Percentiles rank a stretch among this genome's conserved stretches.
Evolutionary conservation across 2,888 invertebrate species (phyloP).

Genomic region (Caenorhabditis drosophilae): DNA sequence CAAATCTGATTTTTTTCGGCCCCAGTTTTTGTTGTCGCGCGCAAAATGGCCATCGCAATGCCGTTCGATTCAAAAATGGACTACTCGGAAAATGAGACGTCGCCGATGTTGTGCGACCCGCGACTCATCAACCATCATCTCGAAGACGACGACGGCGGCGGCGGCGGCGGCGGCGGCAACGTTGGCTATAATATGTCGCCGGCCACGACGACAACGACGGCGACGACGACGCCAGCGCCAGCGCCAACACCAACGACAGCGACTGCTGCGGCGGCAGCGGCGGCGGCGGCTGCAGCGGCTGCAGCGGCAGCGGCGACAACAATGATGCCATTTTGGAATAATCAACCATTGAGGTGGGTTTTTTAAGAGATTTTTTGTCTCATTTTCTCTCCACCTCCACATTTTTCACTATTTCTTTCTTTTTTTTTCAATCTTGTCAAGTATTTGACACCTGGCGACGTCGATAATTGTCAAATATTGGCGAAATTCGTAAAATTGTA

Average conservation of each 20-base stretch:
- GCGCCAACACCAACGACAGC: constrained; percentile 12
- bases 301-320: neutral
- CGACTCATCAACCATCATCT: no score
- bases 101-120: no score
- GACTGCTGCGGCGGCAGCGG: neutral
- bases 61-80: constrained; percentile 17
- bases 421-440: neutral
- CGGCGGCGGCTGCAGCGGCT: no score
- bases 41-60: no score
- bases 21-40: no score
- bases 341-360: constrained; percentile 18
- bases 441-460: no score
- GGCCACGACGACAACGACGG: no score
- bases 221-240: no score
- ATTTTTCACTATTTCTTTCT: neutral
- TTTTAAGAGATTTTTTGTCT: neutral
- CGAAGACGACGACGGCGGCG: no score
- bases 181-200: no score
- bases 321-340: constrained; percentile 23
- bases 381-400: neutral
- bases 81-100: constrained; percentile 32
- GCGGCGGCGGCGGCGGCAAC: no score
- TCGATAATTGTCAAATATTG: constrained; percentile 7
- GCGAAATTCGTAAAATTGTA: constrained; percentile 7
- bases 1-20: no score